A percentile compares a stretch with the other conserved stretches of the same genome.
Evolutionary conservation across 2,113 vertebrate species (phyloP).

Genomic region (Sigmodon hispidus): DNA sequence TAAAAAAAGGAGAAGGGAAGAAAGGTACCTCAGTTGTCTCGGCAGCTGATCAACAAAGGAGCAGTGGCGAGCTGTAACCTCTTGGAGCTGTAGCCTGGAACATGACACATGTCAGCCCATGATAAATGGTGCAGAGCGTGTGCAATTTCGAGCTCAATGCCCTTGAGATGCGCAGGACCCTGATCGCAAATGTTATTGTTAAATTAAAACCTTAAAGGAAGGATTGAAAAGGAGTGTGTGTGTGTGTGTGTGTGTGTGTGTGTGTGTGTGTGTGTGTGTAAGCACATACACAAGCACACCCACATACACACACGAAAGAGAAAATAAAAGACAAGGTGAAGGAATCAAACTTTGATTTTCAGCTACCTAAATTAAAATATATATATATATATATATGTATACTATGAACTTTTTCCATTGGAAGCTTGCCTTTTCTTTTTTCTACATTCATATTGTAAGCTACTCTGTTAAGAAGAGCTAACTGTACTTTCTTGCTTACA

Average conservation of each 20-base stretch:
- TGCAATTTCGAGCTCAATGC: constrained; percentile 99
- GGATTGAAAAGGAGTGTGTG: constrained; percentile 86
- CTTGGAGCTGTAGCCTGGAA: constrained; percentile 97
- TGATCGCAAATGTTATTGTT: constrained; percentile 99
- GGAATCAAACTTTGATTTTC: constrained; percentile 74
- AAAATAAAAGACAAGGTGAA: constrained; percentile 67
- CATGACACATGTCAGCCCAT: constrained; percentile 99
- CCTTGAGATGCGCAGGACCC: constrained; percentile 99
- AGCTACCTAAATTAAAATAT: constrained; percentile 66
- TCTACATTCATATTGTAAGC: constrained; percentile 59
- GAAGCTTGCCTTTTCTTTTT: constrained; percentile 62
- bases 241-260: neutral
- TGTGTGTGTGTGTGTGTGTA: neutral
- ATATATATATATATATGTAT: constrained; percentile 16
- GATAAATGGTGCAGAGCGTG: constrained; percentile 99
- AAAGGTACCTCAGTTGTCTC: constrained; percentile 90
- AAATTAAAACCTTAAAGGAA: constrained; percentile 99
- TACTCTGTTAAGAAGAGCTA: constrained; percentile 34
- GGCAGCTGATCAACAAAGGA: constrained; percentile 99
- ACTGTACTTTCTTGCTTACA: neutral
- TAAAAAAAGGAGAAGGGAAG: constrained; percentile 81
- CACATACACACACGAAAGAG: neutral
- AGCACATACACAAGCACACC: neutral
- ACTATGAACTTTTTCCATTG: constrained; percentile 38
- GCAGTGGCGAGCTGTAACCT: constrained; percentile 99